phyloP scores from a whole-genome alignment of 2,888 invertebrate genomes.

The Cistogaster globosa region DNA sequence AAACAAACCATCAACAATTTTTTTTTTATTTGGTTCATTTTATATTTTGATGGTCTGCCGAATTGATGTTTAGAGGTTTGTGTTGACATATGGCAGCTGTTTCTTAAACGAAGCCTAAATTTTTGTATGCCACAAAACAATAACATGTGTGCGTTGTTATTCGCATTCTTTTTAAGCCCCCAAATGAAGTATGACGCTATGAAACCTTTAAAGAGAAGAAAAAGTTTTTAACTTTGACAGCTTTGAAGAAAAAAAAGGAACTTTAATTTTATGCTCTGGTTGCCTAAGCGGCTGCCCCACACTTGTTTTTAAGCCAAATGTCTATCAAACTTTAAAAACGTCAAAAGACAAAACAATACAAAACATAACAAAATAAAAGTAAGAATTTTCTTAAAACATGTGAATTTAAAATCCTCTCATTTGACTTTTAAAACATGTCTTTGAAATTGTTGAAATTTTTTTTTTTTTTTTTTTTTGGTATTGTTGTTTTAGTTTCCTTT shows the following conservation, averaged over 20 bases:
- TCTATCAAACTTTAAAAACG: slow-evolving; percentile 53
- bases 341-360: slow-evolving; percentile 8
- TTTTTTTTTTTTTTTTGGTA: too few species aligned
- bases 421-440: slow-evolving; percentile 50
- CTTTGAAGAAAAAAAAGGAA: slow-evolving; percentile 33
- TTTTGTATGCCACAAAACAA: slow-evolving; percentile 26
- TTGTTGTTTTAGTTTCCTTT: background rate
- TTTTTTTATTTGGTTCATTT: background rate
- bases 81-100: slow-evolving; percentile 71
- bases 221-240: slow-evolving; percentile 54
- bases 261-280: slow-evolving; percentile 62
- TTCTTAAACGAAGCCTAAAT: slow-evolving; percentile 49
- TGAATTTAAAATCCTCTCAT: slow-evolving; percentile 49
- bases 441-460: slow-evolving; percentile 53
- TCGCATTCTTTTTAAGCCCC: slow-evolving; percentile 11
- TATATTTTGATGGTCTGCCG: slow-evolving; percentile 52
- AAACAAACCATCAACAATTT: slow-evolving; percentile 68
- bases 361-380: background rate
- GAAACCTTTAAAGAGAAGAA: slow-evolving; percentile 18
- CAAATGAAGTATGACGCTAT: slow-evolving; percentile 1
- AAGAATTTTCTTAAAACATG: slow-evolving; percentile 27
- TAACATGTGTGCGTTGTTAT: slow-evolving; percentile 52
- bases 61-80: slow-evolving; percentile 62
- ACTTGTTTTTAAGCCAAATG: slow-evolving; percentile 40
- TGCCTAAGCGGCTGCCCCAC: slow-evolving; percentile 46